phyloP scores from a whole-genome alignment of 2,888 invertebrate genomes.

The Anorthoa munda region DNA sequence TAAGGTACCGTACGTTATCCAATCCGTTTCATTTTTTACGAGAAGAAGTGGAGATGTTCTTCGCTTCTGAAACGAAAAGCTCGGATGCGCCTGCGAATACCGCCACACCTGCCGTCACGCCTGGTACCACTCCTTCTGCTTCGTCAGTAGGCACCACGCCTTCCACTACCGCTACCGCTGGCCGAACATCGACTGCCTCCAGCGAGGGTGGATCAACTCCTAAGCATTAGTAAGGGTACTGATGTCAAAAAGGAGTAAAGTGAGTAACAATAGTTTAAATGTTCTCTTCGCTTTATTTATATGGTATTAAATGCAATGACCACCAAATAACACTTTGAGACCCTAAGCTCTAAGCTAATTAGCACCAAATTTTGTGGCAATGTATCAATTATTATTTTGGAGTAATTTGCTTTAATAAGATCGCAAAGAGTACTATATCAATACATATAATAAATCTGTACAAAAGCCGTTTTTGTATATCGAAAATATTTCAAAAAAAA shows the following conservation, averaged over 20 bases:
- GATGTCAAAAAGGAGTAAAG: slow-evolving; percentile 17
- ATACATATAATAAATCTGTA: too few species aligned
- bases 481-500: too few species aligned
- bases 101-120: slow-evolving; percentile 37
- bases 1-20: slow-evolving; percentile 70
- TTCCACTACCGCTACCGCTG: slow-evolving; percentile 5
- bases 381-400: too few species aligned
- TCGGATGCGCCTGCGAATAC: background rate
- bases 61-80: slow-evolving; percentile 25
- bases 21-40: slow-evolving; percentile 65
- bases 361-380: too few species aligned
- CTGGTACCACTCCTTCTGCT: background rate
- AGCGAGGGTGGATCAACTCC: background rate
- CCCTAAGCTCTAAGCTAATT: too few species aligned
- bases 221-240: background rate
- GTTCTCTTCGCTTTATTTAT: background rate
- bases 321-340: too few species aligned
- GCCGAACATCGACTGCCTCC: slow-evolving; percentile 1
- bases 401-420: too few species aligned
- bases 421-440: too few species aligned
- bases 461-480: too few species aligned
- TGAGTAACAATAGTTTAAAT: slow-evolving; percentile 18
- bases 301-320: too few species aligned
- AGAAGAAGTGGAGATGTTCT: slow-evolving; percentile 82
- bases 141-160: background rate